Conservation (phyloP, 2,888 invertebrate genomes). For the Netelia virgata region DNA sequence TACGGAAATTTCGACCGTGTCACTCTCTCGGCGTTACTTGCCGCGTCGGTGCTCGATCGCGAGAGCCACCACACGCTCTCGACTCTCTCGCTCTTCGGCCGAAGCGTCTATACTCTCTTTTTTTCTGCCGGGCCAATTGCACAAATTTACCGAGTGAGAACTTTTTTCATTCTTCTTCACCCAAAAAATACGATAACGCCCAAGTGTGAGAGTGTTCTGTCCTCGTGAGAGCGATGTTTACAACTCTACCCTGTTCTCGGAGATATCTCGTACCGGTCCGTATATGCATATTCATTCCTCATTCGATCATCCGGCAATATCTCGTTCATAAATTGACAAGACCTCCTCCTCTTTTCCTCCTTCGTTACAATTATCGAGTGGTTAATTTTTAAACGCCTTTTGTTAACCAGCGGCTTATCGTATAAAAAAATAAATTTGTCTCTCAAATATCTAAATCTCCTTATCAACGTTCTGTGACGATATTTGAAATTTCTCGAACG, state of each 20-base stretch:
- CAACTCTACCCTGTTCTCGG: not conserved
- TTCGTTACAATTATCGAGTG: not conserved
- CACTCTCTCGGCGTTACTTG: constrained; percentile 70
- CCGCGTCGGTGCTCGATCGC: constrained; percentile 64
- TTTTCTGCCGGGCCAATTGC: constrained; percentile 23
- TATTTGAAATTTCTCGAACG: not conserved
- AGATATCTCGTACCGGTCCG: not conserved
- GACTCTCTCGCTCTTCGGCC: not conserved
- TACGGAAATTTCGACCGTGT: constrained; percentile 78
- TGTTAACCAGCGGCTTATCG: too few species aligned
- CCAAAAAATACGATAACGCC: constrained; percentile 3
- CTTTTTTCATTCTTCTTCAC: not conserved
- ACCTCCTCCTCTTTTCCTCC: not conserved
- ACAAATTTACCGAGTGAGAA: constrained; percentile 25
- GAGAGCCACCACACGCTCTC: constrained; percentile 34
- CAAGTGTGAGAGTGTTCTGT: not conserved
- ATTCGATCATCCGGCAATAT: not conserved
- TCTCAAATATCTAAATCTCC: not conserved
- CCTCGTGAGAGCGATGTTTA: not conserved
- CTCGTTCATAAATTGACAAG: not conserved
- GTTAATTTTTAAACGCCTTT: not conserved
- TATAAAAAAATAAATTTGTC: too few species aligned
- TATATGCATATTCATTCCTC: not conserved
- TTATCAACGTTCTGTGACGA: not conserved
- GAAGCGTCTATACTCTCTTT: not conserved